A percentile compares a stretch with the other conserved stretches of the same genome.
These are phyloP conservation scores for Drosophila micromelanica DNA, from an alignment of 1,140 invertebrate species.

Conservation along the genomic window DNA sequence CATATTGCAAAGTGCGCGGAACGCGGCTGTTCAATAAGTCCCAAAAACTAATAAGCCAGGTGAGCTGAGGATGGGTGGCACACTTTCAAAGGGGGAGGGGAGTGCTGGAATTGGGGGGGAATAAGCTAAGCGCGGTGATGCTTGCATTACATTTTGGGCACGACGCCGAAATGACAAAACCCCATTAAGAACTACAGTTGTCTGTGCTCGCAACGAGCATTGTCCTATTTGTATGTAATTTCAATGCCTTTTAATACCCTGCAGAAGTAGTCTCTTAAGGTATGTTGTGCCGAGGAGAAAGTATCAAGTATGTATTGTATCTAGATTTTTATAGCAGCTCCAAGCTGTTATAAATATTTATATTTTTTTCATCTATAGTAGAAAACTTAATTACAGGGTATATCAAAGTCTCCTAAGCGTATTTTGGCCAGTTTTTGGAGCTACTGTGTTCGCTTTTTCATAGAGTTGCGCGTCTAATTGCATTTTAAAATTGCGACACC, in stretches of 20 bases:
- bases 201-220: conserved; percentile 43
- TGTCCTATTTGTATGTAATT: conserved; percentile 47
- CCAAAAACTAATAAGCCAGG: conserved; percentile 52
- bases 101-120: background rate
- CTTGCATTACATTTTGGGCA: conserved; percentile 41
- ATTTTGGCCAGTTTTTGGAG: conserved; percentile 16
- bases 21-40: conserved; percentile 64
- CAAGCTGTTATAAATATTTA: too few relatives aligned
- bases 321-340: too few relatives aligned
- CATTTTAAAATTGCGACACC: conserved; percentile 83
- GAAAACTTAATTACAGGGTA: conserved; percentile 3
- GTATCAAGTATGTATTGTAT: too few relatives aligned
- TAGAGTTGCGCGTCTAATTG: conserved; percentile 73
- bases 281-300: background rate
- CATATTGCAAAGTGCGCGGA: conserved; percentile 52
- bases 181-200: conserved; percentile 68
- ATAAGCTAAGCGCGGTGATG: conserved; percentile 26
- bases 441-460: conserved; percentile 37
- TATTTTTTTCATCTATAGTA: too few relatives aligned
- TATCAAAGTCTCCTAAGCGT: background rate
- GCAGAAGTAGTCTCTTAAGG: background rate
- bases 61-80: conserved; percentile 18
- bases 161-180: conserved; percentile 67
- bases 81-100: too few relatives aligned
- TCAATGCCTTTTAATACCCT: conserved; percentile 34